Evolutionary conservation across 2,888 invertebrate genomes (phyloP).

Genomic region (Erebia palarica): DNA sequence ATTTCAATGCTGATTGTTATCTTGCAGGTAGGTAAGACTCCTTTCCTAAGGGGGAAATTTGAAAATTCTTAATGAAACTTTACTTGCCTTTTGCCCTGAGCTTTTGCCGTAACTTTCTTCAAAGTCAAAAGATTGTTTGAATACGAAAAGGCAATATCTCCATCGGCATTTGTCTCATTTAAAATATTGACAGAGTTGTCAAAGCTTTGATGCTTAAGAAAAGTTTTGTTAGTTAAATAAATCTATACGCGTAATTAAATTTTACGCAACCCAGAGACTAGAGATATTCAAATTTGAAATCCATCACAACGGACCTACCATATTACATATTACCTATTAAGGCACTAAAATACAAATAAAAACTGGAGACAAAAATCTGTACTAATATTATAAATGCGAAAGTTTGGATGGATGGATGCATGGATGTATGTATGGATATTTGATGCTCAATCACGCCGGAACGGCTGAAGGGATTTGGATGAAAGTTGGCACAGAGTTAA

Average conservation of each 20-base stretch:
- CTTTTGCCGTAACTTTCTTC: not conserved
- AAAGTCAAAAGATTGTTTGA: not conserved
- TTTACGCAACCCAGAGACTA: not conserved
- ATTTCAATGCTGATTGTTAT: no score
- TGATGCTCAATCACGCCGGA: no score
- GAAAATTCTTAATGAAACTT: constrained; percentile 2
- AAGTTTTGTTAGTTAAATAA: not conserved
- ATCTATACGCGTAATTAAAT: not conserved
- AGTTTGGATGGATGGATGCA: no score
- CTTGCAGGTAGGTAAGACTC: no score
- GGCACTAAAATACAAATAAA: no score
- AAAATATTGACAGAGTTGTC: constrained; percentile 11
- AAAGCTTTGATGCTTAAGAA: constrained; percentile 8
- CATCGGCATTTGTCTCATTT: constrained; percentile 6
- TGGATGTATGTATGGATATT: no score
- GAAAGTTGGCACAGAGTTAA: no score
- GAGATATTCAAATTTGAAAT: not conserved
- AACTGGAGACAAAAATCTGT: no score
- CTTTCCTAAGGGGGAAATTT: not conserved
- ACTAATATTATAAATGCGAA: no score
- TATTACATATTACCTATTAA: no score
- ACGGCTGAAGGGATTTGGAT: no score
- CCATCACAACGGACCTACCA: no score
- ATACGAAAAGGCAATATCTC: constrained; percentile 12
- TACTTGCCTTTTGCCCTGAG: not conserved